Evolutionary conservation across 2,113 vertebrate species (phyloP), one percentile per base, ranked within the genome.

Genomic region (Eidolon helvum): DNA sequence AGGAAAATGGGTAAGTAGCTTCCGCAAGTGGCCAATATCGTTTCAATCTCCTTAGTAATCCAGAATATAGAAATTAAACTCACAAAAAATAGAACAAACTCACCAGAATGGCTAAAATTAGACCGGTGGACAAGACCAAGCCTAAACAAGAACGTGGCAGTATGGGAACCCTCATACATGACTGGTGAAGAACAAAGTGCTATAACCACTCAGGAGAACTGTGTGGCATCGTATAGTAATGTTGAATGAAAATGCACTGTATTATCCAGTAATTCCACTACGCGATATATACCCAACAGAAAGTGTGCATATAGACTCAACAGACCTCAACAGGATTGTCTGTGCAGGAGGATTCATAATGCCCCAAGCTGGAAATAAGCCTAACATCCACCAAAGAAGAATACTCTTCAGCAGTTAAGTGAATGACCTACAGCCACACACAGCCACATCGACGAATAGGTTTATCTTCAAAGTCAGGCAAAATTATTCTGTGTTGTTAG

Each of bases 51-150:
- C 55, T 82, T 71, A 55, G 28, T 22, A 68, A 79, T 68, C 30
- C 38, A 22, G 35, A 72, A 92, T 89, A 75, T 57, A 33, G 71
- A 61, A 94, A 91, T 93, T 91, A 65, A 95, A 80, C 33, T 66
- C 33, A 45, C n/a, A 33, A 38, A 19, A 83, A 91, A 59, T 38
- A 28, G 5, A 68, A 61, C 38, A 61, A 48, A 63, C 3, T 61
- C n/a, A 22, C 35, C 21, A 43, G 45, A 79, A 28, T 38, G 43
- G 26, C 21, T 63, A 55, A 63, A 65, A 59, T 71, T 65, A 55
- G 79, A 85, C 79, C 80, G 55, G 82, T 69, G 48, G 63, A 50
- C 19, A 77, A 45, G 61, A 59, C n/a, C 24, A 78, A 50, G 10
- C 4, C 48, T 68, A 57, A 63, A 26, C 45, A 66, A 33, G 69